Base-by-base conservation (phyloP, 1,140 invertebrate species). In the Drosophila repleta region DNA sequence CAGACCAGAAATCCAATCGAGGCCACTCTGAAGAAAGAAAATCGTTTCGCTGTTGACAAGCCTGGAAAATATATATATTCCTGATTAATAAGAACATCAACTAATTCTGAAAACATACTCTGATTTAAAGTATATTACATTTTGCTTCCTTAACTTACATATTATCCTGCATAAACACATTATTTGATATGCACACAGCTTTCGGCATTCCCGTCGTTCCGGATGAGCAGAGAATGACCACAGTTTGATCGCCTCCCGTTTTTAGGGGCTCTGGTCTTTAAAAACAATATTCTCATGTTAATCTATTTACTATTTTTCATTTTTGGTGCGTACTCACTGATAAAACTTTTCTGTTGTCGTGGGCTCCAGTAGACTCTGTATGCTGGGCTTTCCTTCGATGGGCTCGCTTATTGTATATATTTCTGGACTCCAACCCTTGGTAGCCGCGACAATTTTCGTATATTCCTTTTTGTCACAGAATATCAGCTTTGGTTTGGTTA, bases 171-270 rank as follows among this genome's bases (percentile, higher is more conserved):
- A 69, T 8, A 0, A 79, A 15, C 11, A 49, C 32, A 35, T 21
- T 18, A 65, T 96, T 95, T 0, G 95, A 95, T 2, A 96, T 83
- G 87, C 94, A 93, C 0, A 96, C 96, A 21, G 95, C 95, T 92
- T 97, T 97, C 2, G 96, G 95, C 21, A 94, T 82, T 52, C 96
- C 95, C 32, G 95, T 96, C 3, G 96, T 96, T n/a, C 96, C 96
- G 62, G 95, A 96, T 0, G 95, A 94, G 49, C 81, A 92, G 0
- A 93, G 58, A 46, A 93, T 90, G 1, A 78, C 66, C 5, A 75
- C 67, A 15, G 78, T 79, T 60, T 84, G 75, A 18, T 82, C 75
- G 11, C 78, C 76, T 5, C 37, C 37, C 8, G 43, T 26, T 7
- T 18, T 56, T 1, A 79, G 43, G 1, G 32, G 39, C 17, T 69